A percentile compares a stretch with the other conserved stretches of the same genome.
Evolutionary conservation across 2,797 vertebrate species (phyloP).

Genomic region (Lepilemur ruficaudatus): DNA sequence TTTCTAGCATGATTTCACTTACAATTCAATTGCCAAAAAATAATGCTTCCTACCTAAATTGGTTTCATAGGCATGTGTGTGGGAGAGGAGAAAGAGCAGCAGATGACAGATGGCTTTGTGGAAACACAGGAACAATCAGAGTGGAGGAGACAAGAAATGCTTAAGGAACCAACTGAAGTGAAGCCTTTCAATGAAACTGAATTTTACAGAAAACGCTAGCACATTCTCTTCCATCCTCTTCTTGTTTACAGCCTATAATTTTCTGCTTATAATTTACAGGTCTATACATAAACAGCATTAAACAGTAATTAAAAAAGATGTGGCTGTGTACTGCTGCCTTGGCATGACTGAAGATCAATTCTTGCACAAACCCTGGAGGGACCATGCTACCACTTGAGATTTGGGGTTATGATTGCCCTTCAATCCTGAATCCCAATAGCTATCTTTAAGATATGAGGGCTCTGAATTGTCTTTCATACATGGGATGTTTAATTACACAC

Average conservation of each 20-base stretch:
- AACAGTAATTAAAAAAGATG: neutral
- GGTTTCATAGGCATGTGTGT: conserved; percentile 26
- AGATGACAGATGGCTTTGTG: conserved; percentile 15
- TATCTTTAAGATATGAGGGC: neutral
- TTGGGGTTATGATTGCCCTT: neutral
- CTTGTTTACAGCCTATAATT: conserved; percentile 44
- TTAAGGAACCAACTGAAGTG: neutral
- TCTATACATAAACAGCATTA: conserved; percentile 40
- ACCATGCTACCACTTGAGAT: neutral
- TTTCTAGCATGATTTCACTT: conserved; percentile 63
- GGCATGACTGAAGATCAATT: neutral
- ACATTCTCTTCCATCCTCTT: neutral
- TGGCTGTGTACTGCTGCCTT: neutral
- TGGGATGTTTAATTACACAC: neutral
- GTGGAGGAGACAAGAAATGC: conserved; percentile 8
- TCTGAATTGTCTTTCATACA: neutral
- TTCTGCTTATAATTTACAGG: conserved; percentile 48
- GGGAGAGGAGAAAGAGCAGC: neutral
- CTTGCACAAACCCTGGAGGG: neutral
- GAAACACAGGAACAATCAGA: conserved; percentile 13
- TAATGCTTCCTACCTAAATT: conserved; percentile 60
- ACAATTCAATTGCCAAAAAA: conserved; percentile 53
- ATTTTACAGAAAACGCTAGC: conserved; percentile 32
- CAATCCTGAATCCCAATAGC: neutral
- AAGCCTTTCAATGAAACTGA: conserved; percentile 29